phyloP scores from a whole-genome alignment of 1,140 invertebrate species.

The Anoplophora glabripennis region DNA sequence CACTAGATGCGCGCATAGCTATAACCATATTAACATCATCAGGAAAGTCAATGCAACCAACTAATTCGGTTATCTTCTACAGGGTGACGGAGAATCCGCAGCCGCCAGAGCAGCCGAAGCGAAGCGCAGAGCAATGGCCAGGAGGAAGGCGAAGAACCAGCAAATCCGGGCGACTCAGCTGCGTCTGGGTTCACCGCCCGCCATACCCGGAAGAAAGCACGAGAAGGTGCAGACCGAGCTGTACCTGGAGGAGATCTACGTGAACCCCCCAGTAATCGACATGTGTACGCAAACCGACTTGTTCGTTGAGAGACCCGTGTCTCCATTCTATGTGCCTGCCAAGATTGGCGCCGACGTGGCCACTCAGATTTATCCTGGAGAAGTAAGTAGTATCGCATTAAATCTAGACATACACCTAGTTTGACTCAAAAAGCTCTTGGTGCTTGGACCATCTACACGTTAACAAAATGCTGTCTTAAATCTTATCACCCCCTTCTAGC shows the following conservation, averaged over 20 bases:
- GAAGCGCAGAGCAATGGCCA: conserved; percentile 58
- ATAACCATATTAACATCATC: neutral
- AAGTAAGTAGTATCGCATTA: conserved; percentile 52
- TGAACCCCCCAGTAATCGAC: conserved; percentile 69
- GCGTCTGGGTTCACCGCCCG: conserved; percentile 60
- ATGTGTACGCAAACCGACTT: conserved; percentile 82
- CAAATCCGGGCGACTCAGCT: conserved; percentile 37
- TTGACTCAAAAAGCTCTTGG: conserved; percentile 8
- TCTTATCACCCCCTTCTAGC: too few relatives aligned
- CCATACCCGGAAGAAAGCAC: conserved; percentile 74
- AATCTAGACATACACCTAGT: neutral
- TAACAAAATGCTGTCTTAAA: too few relatives aligned
- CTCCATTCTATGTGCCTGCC: conserved; percentile 69
- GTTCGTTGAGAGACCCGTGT: conserved; percentile 75
- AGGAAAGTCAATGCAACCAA: neutral
- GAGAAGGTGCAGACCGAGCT: conserved; percentile 83
- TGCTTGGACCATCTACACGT: too few relatives aligned
- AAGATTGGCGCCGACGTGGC: conserved; percentile 74
- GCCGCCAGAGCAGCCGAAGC: conserved; percentile 60
- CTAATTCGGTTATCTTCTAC: conserved; percentile 38
- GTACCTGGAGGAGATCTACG: conserved; percentile 77
- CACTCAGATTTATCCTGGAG: conserved; percentile 85
- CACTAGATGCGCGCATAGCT: neutral
- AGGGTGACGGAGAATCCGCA: conserved; percentile 60
- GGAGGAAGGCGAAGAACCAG: conserved; percentile 56